Evolutionary conservation across 2,888 invertebrate species (phyloP).

Genomic region (Tiliacea aurago): DNA sequence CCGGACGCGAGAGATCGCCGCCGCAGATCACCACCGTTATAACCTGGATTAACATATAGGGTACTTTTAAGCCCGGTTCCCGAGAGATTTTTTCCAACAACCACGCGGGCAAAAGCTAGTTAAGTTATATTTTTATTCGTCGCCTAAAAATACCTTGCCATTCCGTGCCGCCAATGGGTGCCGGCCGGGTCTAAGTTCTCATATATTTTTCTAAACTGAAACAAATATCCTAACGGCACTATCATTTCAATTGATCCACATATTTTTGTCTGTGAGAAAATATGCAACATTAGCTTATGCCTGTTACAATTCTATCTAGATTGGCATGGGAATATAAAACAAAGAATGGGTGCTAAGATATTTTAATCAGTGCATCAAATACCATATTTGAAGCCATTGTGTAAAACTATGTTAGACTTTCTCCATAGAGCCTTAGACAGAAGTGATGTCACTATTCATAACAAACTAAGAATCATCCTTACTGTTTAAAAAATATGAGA

Average conservation of each 20-base stretch:
- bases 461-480: neutral
- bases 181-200: no score
- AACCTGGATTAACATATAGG: no score
- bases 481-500: neutral
- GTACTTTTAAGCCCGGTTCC: no score
- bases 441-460: conserved; percentile 27
- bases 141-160: no score
- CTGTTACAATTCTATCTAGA: conserved; percentile 34
- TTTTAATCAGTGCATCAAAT: conserved; percentile 60
- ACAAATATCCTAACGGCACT: conserved; percentile 8
- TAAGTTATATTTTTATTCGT: no score
- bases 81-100: no score
- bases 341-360: conserved; percentile 39
- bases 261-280: conserved; percentile 49
- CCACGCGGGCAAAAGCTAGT: no score
- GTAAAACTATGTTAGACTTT: conserved; percentile 47
- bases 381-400: conserved; percentile 45
- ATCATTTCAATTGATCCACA: conserved; percentile 23
- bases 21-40: no score
- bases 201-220: neutral
- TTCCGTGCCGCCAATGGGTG: no score
- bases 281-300: conserved; percentile 15
- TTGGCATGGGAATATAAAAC: conserved; percentile 53
- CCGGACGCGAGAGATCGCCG: no score
- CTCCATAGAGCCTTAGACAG: conserved; percentile 21